phyloP scores from a whole-genome alignment of 2,888 invertebrate genomes.

The Agonopterix alstromeriana region DNA sequence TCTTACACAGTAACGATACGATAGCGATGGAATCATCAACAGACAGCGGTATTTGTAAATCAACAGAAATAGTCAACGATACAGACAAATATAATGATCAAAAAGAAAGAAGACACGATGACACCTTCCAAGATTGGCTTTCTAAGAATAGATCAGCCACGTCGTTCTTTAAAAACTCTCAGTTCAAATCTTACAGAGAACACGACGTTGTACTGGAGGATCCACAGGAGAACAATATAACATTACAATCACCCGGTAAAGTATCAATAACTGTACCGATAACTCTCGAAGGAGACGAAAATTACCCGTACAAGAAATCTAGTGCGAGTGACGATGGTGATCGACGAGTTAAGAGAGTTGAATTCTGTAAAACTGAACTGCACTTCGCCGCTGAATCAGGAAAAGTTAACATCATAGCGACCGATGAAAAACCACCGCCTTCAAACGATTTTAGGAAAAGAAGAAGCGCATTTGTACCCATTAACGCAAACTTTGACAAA shows the following conservation, averaged over 20 bases:
- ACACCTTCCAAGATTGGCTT: conserved; percentile 63
- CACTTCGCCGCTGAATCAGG: conserved; percentile 92
- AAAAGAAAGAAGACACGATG: conserved; percentile 33
- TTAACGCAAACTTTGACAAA: conserved; percentile 56
- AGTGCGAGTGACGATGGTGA: conserved; percentile 48
- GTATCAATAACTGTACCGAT: conserved; percentile 59
- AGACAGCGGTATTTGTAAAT: conserved; percentile 85
- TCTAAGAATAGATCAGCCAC: conserved; percentile 47
- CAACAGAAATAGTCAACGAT: conserved; percentile 79
- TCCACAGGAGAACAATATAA: conserved; percentile 43
- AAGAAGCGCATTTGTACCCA: conserved; percentile 72
- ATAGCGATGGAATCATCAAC: conserved; percentile 84
- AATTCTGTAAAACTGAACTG: conserved; percentile 92
- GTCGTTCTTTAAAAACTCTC: conserved; percentile 36
- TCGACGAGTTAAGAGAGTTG: conserved; percentile 83
- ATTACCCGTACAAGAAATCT: conserved; percentile 29
- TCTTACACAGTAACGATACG: conserved; percentile 56
- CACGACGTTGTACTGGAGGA: conserved; percentile 39
- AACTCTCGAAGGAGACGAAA: conserved; percentile 41
- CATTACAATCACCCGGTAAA: conserved; percentile 57
- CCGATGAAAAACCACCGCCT: conserved; percentile 91
- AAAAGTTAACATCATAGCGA: conserved; percentile 90
- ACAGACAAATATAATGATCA: conserved; percentile 28
- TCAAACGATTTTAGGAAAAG: conserved; percentile 86
- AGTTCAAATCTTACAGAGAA: conserved; percentile 37